Conservation (phyloP, 2,113 vertebrate species). For the Psilopogon haemacephalus region DNA sequence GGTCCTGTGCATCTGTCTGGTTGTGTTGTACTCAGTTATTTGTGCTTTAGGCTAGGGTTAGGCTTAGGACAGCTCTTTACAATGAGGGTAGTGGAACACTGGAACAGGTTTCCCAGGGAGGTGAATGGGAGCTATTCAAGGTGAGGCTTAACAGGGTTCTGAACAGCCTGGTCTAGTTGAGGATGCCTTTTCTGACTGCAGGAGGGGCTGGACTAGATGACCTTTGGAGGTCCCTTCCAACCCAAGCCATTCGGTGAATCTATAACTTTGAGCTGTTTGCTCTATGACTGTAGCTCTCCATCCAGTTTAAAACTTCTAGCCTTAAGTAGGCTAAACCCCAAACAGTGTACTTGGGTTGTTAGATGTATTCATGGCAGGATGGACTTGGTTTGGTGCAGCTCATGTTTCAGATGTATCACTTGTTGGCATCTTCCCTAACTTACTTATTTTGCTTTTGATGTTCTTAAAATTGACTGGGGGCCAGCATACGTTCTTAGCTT, state of each 20-base stretch:
- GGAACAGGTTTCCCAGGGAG: too few relatives aligned
- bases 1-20: rapidly evolving
- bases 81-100: too few relatives aligned
- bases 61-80: not conserved
- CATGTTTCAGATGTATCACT: not conserved
- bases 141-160: too few relatives aligned
- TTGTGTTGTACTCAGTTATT: rapidly evolving
- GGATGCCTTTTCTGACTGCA: too few relatives aligned
- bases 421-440: not conserved
- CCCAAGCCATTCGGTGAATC: too few relatives aligned
- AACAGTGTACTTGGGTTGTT: rapidly evolving
- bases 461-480: not conserved
- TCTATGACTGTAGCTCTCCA: not conserved
- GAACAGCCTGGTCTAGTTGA: too few relatives aligned
- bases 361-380: rapidly evolving
- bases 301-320: not conserved
- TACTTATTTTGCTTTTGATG: not conserved
- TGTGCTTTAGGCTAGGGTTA: not conserved
- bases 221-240: too few relatives aligned
- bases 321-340: not conserved
- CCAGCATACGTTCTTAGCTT: not conserved
- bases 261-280: not conserved
- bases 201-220: too few relatives aligned
- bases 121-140: too few relatives aligned
- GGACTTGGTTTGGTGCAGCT: not conserved